These are phyloP conservation scores for Hemiprocne comata DNA, from an alignment of 2,113 vertebrate genomes.

Conservation along the genomic window DNA sequence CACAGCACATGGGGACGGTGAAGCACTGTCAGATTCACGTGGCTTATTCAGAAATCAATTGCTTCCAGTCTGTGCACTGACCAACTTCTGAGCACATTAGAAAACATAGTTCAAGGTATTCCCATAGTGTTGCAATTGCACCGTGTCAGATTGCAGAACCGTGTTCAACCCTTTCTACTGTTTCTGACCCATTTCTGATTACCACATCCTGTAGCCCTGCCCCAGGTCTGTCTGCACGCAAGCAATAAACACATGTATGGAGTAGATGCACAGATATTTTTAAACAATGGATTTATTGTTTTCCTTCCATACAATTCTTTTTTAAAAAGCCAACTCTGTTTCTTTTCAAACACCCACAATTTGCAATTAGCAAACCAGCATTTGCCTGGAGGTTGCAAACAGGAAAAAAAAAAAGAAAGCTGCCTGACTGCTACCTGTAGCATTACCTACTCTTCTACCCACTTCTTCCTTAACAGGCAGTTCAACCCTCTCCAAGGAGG, in stretches of 20 bases:
- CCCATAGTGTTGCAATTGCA: background rate
- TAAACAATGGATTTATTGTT: background rate
- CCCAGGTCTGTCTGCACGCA: background rate
- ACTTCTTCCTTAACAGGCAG: background rate
- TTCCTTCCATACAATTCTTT: background rate
- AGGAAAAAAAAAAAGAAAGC: rapidly evolving
- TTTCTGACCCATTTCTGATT: background rate
- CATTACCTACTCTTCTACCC: background rate
- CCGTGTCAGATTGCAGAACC: background rate
- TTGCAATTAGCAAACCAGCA: background rate
- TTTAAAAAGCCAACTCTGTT: background rate
- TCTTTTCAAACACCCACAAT: background rate
- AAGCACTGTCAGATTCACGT: background rate
- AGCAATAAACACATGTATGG: background rate
- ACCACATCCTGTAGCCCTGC: background rate
- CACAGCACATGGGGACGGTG: background rate
- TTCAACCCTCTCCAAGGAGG: background rate
- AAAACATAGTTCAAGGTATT: background rate
- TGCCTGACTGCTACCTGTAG: background rate
- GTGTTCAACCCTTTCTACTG: background rate
- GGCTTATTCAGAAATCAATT: background rate
- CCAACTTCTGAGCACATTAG: background rate
- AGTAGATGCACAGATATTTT: background rate
- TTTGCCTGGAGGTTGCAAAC: background rate
- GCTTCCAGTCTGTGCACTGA: background rate